phyloP scores from a whole-genome alignment of 2,797 vertebrate species.

The Pteronotus mesoamericanus region DNA sequence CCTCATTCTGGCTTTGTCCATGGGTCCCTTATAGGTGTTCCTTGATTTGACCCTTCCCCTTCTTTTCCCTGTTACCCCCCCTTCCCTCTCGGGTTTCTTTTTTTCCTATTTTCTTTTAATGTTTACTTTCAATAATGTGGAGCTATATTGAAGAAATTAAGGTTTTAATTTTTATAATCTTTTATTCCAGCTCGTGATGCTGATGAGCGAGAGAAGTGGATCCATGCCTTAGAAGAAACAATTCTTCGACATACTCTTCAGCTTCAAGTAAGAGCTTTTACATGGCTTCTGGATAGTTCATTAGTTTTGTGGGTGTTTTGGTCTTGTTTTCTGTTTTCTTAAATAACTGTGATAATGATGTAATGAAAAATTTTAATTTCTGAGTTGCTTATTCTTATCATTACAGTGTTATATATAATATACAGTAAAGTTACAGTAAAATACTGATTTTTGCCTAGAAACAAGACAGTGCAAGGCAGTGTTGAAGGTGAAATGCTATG shows the following conservation, averaged over 20 bases:
- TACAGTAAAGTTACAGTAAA: slow-evolving; percentile 19
- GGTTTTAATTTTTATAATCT: slow-evolving; percentile 4
- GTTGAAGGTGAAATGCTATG: slow-evolving; percentile 42
- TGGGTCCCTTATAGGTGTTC: too few relatives aligned
- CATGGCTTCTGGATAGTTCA: not conserved
- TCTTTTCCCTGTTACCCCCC: too few relatives aligned
- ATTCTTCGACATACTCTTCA: slow-evolving; percentile 98
- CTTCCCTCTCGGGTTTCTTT: too few relatives aligned
- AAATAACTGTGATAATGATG: not conserved
- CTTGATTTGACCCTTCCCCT: too few relatives aligned
- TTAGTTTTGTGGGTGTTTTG: not conserved
- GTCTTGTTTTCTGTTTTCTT: not conserved
- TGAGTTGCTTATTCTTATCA: slow-evolving; percentile 33
- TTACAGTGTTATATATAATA: not conserved
- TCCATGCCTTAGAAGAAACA: slow-evolving; percentile 98
- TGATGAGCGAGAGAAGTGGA: slow-evolving; percentile 99
- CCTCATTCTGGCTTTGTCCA: too few relatives aligned
- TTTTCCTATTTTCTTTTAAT: too few relatives aligned
- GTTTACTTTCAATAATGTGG: not conserved
- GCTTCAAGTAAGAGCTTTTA: slow-evolving; percentile 86
- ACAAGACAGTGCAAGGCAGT: not conserved
- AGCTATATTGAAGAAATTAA: not conserved
- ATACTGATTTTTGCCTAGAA: slow-evolving; percentile 47
- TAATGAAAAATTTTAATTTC: slow-evolving; percentile 32
- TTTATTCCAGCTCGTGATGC: slow-evolving; percentile 93